Evolutionary conservation across 64 coral and sea anemone genomes (phyloP).

Genomic region (Astreopora myriophthalma): DNA sequence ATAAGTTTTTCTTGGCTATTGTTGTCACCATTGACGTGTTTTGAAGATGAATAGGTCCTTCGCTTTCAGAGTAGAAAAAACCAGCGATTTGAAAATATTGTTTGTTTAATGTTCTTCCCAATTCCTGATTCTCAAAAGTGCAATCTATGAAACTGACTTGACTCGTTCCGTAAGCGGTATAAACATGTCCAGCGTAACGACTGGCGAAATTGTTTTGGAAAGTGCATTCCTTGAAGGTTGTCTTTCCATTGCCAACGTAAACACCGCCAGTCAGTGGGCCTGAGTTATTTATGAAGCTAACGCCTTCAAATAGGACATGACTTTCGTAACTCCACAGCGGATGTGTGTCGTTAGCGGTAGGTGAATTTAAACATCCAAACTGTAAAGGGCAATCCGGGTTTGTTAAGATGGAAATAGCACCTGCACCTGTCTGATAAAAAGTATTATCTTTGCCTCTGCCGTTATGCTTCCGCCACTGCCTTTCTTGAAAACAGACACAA

Average conservation of each 20-base stretch:
- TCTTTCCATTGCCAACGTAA: not conserved
- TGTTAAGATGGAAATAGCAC: not conserved
- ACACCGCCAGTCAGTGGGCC: not conserved
- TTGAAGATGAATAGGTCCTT: not conserved
- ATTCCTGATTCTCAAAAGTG: not conserved
- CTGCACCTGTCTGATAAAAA: not conserved
- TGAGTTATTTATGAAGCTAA: not conserved
- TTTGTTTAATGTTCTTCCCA: not conserved
- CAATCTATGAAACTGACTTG: not conserved
- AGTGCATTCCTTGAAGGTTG: not conserved
- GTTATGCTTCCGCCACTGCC: not conserved
- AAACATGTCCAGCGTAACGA: not conserved
- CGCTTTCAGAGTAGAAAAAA: not conserved
- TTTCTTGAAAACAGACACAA: not conserved
- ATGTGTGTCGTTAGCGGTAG: not conserved
- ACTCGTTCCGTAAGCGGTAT: constrained; percentile 10
- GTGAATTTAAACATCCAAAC: not conserved
- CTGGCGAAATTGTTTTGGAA: not conserved
- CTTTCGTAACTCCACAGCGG: not conserved
- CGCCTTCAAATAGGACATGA: not conserved
- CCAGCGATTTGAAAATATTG: not conserved
- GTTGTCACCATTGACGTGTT: not conserved
- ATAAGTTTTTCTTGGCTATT: not conserved
- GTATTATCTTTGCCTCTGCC: too few relatives aligned
- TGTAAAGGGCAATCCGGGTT: not conserved